Percentiles rank a stretch among this genome's conserved stretches.
phyloP scores from a whole-genome alignment of 2,113 vertebrate genomes.

The Amphiprion ocellaris region DNA sequence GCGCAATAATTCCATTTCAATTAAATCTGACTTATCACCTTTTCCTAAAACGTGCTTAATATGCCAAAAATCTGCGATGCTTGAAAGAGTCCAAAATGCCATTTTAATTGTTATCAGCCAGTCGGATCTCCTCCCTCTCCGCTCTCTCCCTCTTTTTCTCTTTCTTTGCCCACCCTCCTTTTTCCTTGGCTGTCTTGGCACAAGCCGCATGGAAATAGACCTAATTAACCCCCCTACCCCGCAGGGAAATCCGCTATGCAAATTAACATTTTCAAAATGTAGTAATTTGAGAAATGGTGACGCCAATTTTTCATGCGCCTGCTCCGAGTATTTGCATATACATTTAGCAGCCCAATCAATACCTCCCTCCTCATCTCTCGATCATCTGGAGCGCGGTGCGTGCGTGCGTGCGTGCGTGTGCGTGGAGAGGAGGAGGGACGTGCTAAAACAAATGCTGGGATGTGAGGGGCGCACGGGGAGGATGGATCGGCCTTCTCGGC shows the following conservation, averaged over 20 bases:
- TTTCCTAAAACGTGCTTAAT: conserved; percentile 97
- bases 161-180: conserved; percentile 30
- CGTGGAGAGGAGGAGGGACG: conserved; percentile 46
- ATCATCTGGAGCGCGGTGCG: conserved; percentile 29
- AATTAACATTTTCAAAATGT: conserved; percentile 99
- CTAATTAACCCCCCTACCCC: conserved; percentile 99
- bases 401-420: neutral
- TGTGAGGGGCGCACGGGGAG: conserved; percentile 82
- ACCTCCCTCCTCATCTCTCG: conserved; percentile 19
- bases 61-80: conserved; percentile 97
- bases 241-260: conserved; percentile 98
- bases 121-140: conserved; percentile 79
- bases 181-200: conserved; percentile 80
- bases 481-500: conserved; percentile 89
- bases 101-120: conserved; percentile 97
- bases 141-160: conserved; percentile 18
- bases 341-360: conserved; percentile 49
- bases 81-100: conserved; percentile 97
- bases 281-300: conserved; percentile 99
- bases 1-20: conserved; percentile 99
- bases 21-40: conserved; percentile 99
- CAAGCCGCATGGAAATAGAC: conserved; percentile 98
- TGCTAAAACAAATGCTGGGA: conserved; percentile 88
- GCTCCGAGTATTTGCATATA: conserved; percentile 92
- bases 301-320: conserved; percentile 94